phyloP scores from a whole-genome alignment of 2,888 invertebrate species.

The Incurvaria masculella region DNA sequence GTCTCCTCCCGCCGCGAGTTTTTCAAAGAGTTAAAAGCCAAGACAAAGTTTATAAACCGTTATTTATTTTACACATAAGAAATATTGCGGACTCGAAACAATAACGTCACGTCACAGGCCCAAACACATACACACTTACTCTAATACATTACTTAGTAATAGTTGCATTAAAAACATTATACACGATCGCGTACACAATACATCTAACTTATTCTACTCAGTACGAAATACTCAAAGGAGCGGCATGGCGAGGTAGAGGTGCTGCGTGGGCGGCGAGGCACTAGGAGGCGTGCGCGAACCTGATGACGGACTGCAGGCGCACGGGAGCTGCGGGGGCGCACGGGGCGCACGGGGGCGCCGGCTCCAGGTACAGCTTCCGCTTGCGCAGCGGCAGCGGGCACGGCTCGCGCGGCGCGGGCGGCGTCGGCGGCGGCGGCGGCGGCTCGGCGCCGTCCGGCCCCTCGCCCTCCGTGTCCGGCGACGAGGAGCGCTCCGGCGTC shows the following conservation, averaged over 20 bases:
- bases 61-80: no score
- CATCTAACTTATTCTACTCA: neutral
- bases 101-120: neutral
- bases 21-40: no score
- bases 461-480: constrained; percentile 40
- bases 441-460: constrained; percentile 31
- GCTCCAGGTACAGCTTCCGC: constrained; percentile 72
- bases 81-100: neutral
- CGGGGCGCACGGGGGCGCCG: constrained; percentile 38
- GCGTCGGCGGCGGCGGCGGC: constrained; percentile 53
- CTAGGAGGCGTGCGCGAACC: constrained; percentile 74
- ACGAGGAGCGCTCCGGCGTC: constrained; percentile 48
- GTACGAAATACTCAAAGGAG: neutral
- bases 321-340: constrained; percentile 24
- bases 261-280: constrained; percentile 6
- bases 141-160: constrained; percentile 3
- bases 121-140: constrained; percentile 3
- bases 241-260: neutral
- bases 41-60: no score
- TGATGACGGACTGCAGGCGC: constrained; percentile 74
- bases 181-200: constrained; percentile 1
- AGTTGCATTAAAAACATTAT: constrained; percentile 4
- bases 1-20: no score
- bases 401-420: constrained; percentile 28
- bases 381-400: constrained; percentile 73